Conservation (phyloP, 2,113 vertebrate genomes). For the Campylomormyrus numenius region DNA sequence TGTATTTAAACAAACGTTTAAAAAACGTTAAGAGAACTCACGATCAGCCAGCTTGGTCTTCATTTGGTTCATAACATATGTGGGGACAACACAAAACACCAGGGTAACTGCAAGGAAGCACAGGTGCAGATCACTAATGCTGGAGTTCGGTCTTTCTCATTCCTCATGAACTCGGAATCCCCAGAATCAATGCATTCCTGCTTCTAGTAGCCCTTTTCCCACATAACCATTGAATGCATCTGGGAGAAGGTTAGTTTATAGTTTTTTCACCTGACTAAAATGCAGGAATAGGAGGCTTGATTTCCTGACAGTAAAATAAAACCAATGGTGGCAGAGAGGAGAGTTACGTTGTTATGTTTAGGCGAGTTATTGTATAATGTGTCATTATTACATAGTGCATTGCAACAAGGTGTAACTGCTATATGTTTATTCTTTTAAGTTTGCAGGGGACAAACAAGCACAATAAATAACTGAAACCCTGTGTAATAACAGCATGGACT, state of each 20-base stretch:
- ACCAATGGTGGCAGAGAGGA: background rate
- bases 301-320: background rate
- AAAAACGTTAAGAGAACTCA: slow-evolving; percentile 50
- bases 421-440: background rate
- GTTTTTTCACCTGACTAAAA: background rate
- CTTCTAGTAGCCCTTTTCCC: background rate
- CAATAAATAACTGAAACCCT: background rate
- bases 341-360: background rate
- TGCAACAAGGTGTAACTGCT: background rate
- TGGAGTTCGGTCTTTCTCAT: background rate
- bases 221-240: background rate
- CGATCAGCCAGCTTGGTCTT: slow-evolving; percentile 45
- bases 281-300: background rate
- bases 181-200: background rate
- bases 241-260: background rate
- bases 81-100: slow-evolving; percentile 72
- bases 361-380: background rate
- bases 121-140: background rate
- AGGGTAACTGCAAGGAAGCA: slow-evolving; percentile 48
- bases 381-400: background rate
- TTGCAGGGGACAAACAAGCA: background rate
- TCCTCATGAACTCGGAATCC: background rate
- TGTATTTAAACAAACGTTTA: background rate
- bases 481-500: background rate
- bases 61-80: slow-evolving; percentile 63